phyloP scores from a whole-genome alignment of 2,888 invertebrate genomes.

The Leptinotarsa peninsularis region DNA sequence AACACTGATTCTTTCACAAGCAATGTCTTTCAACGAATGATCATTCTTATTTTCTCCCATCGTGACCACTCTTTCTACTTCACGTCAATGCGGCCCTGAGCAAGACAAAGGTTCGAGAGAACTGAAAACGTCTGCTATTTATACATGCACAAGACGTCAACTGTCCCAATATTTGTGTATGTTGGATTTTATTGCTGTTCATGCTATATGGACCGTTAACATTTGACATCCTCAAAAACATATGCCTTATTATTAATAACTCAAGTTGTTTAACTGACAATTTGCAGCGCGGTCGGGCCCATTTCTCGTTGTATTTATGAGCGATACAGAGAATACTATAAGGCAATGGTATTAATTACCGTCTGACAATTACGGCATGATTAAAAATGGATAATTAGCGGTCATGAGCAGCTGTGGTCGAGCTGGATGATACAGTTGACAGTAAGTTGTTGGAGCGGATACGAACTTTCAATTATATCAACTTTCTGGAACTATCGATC shows the following conservation, averaged over 20 bases:
- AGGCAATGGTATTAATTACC: slow-evolving; percentile 13
- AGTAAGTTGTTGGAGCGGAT: neutral
- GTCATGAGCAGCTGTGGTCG: slow-evolving; percentile 6
- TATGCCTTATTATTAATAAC: slow-evolving; percentile 47
- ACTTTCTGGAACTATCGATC: neutral
- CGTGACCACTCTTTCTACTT: neutral
- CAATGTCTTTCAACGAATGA: too few species aligned
- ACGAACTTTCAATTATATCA: neutral
- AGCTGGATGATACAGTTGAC: neutral
- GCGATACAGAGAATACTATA: slow-evolving; percentile 9
- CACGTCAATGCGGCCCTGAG: neutral
- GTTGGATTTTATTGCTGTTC: slow-evolving; percentile 41
- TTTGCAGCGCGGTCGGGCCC: slow-evolving; percentile 37
- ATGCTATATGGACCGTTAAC: slow-evolving; percentile 41
- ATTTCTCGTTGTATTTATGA: slow-evolving; percentile 29
- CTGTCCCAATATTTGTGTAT: slow-evolving; percentile 44
- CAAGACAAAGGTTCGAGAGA: slow-evolving; percentile 24
- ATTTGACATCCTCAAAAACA: slow-evolving; percentile 41
- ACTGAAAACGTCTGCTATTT: slow-evolving; percentile 24
- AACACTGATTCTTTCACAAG: too few species aligned
- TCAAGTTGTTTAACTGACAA: slow-evolving; percentile 45
- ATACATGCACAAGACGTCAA: slow-evolving; percentile 33
- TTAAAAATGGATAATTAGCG: slow-evolving; percentile 14
- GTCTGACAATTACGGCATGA: neutral
- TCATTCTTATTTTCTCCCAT: neutral